These are phyloP conservation scores for Odocoileus hemionus DNA, from an alignment of 2,113 vertebrate genomes.

Conservation along the genomic window DNA sequence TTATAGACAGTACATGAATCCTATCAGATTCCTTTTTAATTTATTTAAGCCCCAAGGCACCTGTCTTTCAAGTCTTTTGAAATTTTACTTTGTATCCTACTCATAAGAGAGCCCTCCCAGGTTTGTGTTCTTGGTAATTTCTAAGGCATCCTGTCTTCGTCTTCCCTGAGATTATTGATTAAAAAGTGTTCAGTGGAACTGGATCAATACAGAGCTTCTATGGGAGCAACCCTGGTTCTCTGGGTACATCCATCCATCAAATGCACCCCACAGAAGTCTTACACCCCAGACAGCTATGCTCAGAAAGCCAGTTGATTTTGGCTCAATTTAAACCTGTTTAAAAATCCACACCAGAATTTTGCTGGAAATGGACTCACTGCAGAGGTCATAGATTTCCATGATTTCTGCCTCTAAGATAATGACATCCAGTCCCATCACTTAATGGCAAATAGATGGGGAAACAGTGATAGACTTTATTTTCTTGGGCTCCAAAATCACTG, in stretches of 20 bases:
- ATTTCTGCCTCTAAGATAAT: not conserved
- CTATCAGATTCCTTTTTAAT: not conserved
- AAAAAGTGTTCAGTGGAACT: not conserved
- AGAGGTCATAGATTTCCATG: not conserved
- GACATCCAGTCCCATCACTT: not conserved
- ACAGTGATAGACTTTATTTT: not conserved
- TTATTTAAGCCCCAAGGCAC: not conserved
- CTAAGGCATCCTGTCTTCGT: not conserved
- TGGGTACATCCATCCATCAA: not conserved
- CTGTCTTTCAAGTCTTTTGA: not conserved
- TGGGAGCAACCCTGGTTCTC: not conserved
- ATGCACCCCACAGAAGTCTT: not conserved
- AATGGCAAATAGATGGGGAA: not conserved
- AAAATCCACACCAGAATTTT: constrained; percentile 4
- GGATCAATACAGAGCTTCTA: not conserved
- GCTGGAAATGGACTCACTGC: not conserved
- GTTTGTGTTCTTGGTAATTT: not conserved
- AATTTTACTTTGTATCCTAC: not conserved
- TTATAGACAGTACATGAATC: not conserved
- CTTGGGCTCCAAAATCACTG: not conserved
- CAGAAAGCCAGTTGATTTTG: not conserved
- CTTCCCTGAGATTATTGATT: not conserved
- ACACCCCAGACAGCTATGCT: not conserved
- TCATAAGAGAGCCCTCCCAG: not conserved
- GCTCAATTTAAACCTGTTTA: not conserved